Base-by-base conservation (phyloP, 1,140 invertebrate genomes). In the Listronotus oregonensis region DNA sequence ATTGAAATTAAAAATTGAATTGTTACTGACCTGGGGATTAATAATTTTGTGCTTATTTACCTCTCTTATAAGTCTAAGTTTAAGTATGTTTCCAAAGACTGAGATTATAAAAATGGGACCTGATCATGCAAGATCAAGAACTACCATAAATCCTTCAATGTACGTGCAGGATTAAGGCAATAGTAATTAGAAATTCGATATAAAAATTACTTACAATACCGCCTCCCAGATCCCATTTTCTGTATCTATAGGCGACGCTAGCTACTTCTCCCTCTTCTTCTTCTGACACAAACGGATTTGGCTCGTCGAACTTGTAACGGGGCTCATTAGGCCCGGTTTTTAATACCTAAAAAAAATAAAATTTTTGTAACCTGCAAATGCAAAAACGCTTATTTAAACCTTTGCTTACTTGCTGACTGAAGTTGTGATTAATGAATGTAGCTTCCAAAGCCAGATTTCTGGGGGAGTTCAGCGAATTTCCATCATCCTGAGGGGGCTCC, bases 341-440 rank as follows among this genome's bases (percentile, higher is more conserved):
- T n/a, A 87, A 73, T 40, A 88, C 84, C 72, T 72, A n/a, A n/a
- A 17, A 21, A 9, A 17, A 46, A 9, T 17, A 46, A 4, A 12
- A 43, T n/a, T 9, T 58, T 21, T 40, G 37, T 15, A 2, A 44
- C 8, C 17, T 15, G 6, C 1, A 44, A 5, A 14, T 8, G 3
- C n/a, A 18, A 5, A 44, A 44, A 3, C 6, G 14, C n/a, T 44
- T 3, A 27, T 27, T 27, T 49, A 12, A 64, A 71, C 71, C 95
- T 51, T 21, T 32, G 40, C 14, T 39, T 60, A 75, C 74, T 86
- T 99, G 98, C 73, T 99, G 97, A 46, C 96, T 97, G 80, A 99
- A 99, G 79, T 99, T 99, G 77, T 99, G 97, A 81, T 99, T 99
- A 72, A 99, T 99, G 75, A 97, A 99, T 0, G 97, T 99, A 0